These are phyloP conservation scores for Agriopis aurantiaria DNA, from an alignment of 2,888 invertebrate genomes.

Conservation along the genomic window DNA sequence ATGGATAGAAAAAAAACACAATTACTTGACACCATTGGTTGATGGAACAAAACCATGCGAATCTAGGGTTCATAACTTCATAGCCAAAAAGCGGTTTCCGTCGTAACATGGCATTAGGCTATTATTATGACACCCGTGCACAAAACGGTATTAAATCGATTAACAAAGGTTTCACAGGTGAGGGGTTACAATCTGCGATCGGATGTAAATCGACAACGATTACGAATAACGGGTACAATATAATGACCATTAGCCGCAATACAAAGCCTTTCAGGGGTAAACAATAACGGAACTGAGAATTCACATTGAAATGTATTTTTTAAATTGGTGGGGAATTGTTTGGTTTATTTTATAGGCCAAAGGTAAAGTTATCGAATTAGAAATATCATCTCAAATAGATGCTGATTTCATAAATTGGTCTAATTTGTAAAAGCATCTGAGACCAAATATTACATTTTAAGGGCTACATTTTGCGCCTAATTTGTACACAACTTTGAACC, in stretches of 20 bases:
- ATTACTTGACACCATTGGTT: neutral
- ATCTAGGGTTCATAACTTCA: neutral
- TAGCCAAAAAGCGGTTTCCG: neutral
- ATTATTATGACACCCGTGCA: conserved; percentile 26
- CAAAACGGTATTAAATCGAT: conserved; percentile 44
- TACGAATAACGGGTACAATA: conserved; percentile 45
- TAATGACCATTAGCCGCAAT: conserved; percentile 46
- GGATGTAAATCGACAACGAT: conserved; percentile 50
- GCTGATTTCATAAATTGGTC: neutral
- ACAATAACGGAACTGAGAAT: conserved; percentile 44
- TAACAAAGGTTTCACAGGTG: conserved; percentile 43
- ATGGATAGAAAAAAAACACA: neutral
- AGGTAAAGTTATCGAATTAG: neutral
- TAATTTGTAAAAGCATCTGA: neutral
- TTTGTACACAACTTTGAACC: too few species aligned
- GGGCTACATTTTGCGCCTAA: too few species aligned
- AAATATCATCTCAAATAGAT: neutral
- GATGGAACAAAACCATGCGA: neutral
- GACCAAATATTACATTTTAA: neutral
- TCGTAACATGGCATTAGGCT: conserved; percentile 7
- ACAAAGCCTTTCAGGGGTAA: conserved; percentile 40
- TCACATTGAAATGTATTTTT: conserved; percentile 26
- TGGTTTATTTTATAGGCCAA: conserved; percentile 18
- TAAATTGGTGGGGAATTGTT: conserved; percentile 27
- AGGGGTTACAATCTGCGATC: conserved; percentile 46